A percentile compares a stretch with the other conserved stretches of the same genome.
These are phyloP conservation scores for Cyprinodon tularosa DNA, from an alignment of 2,113 vertebrate species.

Conservation along the genomic window DNA sequence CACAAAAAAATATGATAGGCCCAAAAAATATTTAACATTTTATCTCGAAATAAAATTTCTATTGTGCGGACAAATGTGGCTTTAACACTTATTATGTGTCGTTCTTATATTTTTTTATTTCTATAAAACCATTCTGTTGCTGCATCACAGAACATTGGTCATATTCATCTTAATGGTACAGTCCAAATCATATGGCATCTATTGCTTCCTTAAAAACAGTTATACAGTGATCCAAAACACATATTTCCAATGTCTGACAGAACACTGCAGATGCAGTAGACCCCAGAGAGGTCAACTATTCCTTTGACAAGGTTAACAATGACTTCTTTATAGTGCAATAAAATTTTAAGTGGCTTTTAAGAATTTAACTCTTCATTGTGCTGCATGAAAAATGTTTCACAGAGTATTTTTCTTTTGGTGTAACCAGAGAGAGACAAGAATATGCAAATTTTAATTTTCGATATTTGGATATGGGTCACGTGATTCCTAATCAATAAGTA, in stretches of 20 bases:
- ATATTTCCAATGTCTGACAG: background rate
- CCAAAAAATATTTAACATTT: background rate
- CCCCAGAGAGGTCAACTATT: background rate
- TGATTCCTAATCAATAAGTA: background rate
- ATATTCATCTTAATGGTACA: background rate
- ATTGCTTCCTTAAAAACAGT: background rate
- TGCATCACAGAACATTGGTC: too few species aligned
- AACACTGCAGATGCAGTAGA: background rate
- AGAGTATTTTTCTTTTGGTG: background rate
- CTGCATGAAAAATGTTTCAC: background rate
- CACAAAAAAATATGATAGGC: too few species aligned
- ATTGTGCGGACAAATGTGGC: too few species aligned
- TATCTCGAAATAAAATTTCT: too few species aligned
- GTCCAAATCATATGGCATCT: background rate
- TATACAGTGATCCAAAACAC: background rate
- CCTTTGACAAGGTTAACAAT: background rate
- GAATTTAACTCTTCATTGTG: background rate
- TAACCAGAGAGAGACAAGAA: background rate
- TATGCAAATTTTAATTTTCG: background rate
- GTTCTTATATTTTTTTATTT: background rate
- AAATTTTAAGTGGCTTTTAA: background rate
- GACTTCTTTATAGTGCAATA: background rate
- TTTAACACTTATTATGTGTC: too few species aligned
- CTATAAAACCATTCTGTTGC: background rate
- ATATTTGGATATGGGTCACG: background rate